Base-by-base conservation (phyloP, 1,140 invertebrate species). In the Drosophila murphyi region DNA sequence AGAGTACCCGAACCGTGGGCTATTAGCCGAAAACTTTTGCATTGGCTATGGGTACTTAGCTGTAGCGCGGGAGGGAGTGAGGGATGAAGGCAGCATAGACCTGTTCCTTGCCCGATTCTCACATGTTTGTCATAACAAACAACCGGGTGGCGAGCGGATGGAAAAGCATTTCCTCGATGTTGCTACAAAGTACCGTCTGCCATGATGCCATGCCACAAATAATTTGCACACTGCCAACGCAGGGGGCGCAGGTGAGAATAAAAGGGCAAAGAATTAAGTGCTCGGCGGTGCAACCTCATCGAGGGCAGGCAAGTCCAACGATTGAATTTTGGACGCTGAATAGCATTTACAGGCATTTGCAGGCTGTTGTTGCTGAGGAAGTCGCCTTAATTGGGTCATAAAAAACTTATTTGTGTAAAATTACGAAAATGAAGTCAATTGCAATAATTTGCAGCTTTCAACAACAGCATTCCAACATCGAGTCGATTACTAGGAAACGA, bases 321-420 rank as follows among this genome's bases (percentile, higher is more conserved):
- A 60, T 68, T 67, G 55, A 37, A 37, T 52, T 7, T 69, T 52
- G 35, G 51, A 20, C 20, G n/a, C 5, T 12, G 10, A 20, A 35
- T 3, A 1, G 31, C n/a, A 32, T 29, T 5, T 7, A 7, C 52
- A 20, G 5, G 4, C 5, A 4, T 31, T 28, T 12, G 10, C 41
- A 43, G 45, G 43, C 8, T 57, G 37, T 41, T 54, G 31, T 34
- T 47, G 76, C 56, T 70, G 54, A 31, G 73, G 76, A 79, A 67
- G 73, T 67, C 37, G 8, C 68, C 62, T 65, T 82, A 87, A 87
- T 87, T 88, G 76, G 83, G 76, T 87, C 83, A 87, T 88, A 88
- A 87, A 88, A 87, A 77, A 88, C 83, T 82, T 80, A 87, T 87
- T 87, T 87, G 83, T 83, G 76, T 88, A 83, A 83, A 87, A 87